phyloP scores from a whole-genome alignment of 2,113 vertebrate genomes.

The Percopsis transmontana region DNA sequence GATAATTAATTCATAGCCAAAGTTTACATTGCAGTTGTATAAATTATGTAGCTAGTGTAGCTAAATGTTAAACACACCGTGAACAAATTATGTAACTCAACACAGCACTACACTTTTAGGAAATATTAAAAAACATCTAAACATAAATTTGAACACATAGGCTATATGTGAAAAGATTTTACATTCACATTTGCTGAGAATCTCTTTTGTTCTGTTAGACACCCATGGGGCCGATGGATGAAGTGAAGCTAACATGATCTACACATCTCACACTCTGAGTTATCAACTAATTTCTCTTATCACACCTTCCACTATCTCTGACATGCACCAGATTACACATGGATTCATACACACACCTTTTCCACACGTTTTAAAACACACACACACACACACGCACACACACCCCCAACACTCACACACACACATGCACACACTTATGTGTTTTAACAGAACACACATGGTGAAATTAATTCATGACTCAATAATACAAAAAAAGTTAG shows the following conservation, averaged over 20 bases:
- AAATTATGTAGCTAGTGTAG: too few relatives aligned
- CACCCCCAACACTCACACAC: not conserved
- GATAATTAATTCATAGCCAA: not conserved
- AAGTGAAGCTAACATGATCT: conserved; percentile 28
- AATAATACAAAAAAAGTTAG: conserved; percentile 46
- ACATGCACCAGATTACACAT: not conserved
- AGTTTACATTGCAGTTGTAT: not conserved
- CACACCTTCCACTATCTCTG: conserved; percentile 35
- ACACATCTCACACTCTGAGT: conserved; percentile 15
- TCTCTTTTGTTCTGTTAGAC: not conserved
- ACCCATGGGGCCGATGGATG: too few relatives aligned
- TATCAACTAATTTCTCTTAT: conserved; percentile 24
- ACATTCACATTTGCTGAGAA: too few relatives aligned
- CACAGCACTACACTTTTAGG: too few relatives aligned
- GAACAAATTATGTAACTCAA: too few relatives aligned
- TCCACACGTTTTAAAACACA: not conserved
- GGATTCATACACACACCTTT: not conserved
- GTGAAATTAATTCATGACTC: conserved; percentile 33
- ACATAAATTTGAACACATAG: not conserved
- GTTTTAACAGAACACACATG: conserved; percentile 17
- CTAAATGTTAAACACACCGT: too few relatives aligned
- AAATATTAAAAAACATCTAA: not conserved
- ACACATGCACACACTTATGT: not conserved
- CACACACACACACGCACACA: conserved; percentile 1
- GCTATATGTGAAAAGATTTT: too few relatives aligned